A percentile compares a stretch with the other conserved stretches of the same genome.
phyloP scores from a whole-genome alignment of 2,888 invertebrate species.

The Iselma pallidipennis region DNA sequence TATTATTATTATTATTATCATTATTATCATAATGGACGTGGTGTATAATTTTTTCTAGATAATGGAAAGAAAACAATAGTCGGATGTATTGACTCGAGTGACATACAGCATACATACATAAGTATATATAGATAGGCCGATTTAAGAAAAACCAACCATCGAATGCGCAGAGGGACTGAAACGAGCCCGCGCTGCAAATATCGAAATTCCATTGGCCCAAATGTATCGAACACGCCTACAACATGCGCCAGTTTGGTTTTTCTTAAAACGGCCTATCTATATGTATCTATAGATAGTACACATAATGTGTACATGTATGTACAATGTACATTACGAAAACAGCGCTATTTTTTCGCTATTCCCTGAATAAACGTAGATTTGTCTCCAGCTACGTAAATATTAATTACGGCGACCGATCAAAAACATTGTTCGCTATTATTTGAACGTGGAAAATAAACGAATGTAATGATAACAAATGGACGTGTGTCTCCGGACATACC shows the following conservation, averaged over 20 bases:
- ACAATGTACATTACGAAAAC: conserved; percentile 12
- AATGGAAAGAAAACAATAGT: conserved; percentile 24
- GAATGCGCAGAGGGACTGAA: too few relatives aligned
- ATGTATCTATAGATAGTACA: too few relatives aligned
- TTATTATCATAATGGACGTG: neutral
- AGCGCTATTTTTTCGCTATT: conserved; percentile 13
- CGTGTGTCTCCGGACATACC: conserved; percentile 21
- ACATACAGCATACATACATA: too few relatives aligned
- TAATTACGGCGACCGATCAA: conserved; percentile 28
- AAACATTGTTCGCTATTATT: conserved; percentile 28
- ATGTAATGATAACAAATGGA: conserved; percentile 27
- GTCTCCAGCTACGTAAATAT: conserved; percentile 26
- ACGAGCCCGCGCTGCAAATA: too few relatives aligned
- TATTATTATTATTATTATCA: conserved; percentile 7
- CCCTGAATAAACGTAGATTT: conserved; percentile 22
- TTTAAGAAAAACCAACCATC: too few relatives aligned
- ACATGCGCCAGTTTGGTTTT: too few relatives aligned
- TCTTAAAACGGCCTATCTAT: too few relatives aligned
- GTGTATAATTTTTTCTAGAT: conserved; percentile 8
- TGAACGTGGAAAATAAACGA: conserved; percentile 26
- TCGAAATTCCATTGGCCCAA: too few relatives aligned
- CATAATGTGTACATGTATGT: neutral
- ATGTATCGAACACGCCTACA: too few relatives aligned
- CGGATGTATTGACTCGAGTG: conserved; percentile 14
- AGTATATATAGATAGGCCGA: too few relatives aligned